Evolutionary conservation across 2,797 vertebrate species (phyloP).

Genomic region (Myiothlypis chrysogaster): DNA sequence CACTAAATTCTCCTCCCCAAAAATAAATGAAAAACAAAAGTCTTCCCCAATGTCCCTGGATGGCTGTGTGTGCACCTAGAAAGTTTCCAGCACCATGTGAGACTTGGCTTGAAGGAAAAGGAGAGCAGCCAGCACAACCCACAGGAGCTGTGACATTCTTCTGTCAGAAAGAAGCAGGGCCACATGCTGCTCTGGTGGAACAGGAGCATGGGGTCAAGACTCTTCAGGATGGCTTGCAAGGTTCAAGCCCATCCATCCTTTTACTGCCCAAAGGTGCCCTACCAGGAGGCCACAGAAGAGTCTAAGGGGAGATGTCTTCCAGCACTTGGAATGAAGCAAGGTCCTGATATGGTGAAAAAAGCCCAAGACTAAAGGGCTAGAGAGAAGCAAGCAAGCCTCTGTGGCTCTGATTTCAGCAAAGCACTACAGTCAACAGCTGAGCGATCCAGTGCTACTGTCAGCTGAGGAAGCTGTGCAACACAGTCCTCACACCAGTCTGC

Average conservation of each 20-base stretch:
- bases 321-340: not conserved
- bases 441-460: not conserved
- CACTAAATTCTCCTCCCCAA: not conserved
- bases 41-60: not conserved
- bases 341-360: not conserved
- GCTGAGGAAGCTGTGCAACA: not conserved
- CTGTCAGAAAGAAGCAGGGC: not conserved
- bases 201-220: not conserved
- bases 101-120: not conserved
- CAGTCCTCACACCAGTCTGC: not conserved
- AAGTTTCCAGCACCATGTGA: not conserved
- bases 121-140: not conserved
- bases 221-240: not conserved
- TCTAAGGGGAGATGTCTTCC: not conserved
- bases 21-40: not conserved
- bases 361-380: not conserved
- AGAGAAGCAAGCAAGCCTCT: not conserved
- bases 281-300: not conserved
- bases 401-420: not conserved
- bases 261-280: not conserved
- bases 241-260: not conserved
- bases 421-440: not conserved
- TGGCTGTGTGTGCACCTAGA: not conserved
- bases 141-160: rapidly evolving
- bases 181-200: not conserved